Evolutionary conservation across 2,888 invertebrate genomes (phyloP).

Genomic region (Lasioglossum zephyrum): DNA sequence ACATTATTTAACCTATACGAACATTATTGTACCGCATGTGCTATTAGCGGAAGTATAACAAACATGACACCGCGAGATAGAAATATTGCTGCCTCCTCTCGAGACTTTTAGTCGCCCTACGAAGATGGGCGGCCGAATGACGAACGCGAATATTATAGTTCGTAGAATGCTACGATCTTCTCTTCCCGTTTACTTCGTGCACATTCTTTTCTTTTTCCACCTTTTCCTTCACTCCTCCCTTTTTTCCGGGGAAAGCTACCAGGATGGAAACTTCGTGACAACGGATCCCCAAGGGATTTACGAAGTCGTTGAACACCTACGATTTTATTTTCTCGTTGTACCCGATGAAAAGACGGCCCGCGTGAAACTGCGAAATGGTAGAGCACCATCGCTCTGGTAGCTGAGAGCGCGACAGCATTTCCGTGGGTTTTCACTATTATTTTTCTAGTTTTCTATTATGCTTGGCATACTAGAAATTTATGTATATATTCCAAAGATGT

Average conservation of each 20-base stretch:
- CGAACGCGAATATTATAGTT: neutral
- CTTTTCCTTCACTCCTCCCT: neutral
- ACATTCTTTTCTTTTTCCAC: no score
- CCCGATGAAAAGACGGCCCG: neutral
- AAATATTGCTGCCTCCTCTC: slow-evolving; percentile 9
- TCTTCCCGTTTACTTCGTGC: slow-evolving; percentile 2
- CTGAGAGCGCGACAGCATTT: neutral
- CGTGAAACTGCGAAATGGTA: neutral
- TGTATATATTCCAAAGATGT: neutral
- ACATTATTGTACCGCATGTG: no score
- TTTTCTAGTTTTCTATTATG: neutral
- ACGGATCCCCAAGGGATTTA: slow-evolving; percentile 5
- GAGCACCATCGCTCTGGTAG: neutral
- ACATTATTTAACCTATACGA: no score
- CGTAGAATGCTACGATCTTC: neutral
- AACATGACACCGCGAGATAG: slow-evolving; percentile 37
- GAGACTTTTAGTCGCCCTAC: slow-evolving; percentile 26
- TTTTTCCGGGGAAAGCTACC: neutral
- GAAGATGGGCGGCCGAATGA: neutral
- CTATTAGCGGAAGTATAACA: slow-evolving; percentile 33
- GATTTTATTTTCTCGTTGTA: slow-evolving; percentile 25
- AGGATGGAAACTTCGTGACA: neutral
- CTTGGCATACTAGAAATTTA: neutral
- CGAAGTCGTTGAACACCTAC: slow-evolving; percentile 25
- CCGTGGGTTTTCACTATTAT: neutral